Evolutionary conservation across 2,113 vertebrate species (phyloP).

Genomic region (Rhizomys pruinosus): DNA sequence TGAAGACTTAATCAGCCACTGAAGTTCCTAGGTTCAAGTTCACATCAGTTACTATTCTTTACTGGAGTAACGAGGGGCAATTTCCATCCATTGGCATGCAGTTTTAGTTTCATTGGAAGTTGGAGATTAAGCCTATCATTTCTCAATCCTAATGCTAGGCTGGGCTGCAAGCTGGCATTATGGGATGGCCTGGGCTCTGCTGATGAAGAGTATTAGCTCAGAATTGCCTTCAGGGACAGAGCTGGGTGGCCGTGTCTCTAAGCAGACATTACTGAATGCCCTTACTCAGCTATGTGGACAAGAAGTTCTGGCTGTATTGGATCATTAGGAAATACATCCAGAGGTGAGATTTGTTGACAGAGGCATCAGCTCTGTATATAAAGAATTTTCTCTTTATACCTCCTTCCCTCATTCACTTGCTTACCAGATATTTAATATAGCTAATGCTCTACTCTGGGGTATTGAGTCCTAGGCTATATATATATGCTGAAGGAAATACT

Average conservation of each 20-base stretch:
- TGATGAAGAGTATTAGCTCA: background rate
- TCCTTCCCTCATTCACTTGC: background rate
- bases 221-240: background rate
- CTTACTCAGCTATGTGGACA: background rate
- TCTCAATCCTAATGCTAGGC: background rate
- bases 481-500: background rate
- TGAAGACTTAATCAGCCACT: constrained; percentile 60
- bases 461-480: background rate
- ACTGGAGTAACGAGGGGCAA: background rate
- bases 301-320: background rate
- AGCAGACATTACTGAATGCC: background rate
- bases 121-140: background rate
- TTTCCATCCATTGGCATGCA: background rate
- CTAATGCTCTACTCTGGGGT: background rate
- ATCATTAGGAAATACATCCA: background rate
- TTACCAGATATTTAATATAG: background rate
- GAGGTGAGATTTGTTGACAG: background rate
- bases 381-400: background rate
- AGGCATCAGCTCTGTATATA: background rate
- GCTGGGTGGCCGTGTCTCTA: background rate
- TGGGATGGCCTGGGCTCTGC: background rate
- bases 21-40: constrained; percentile 28
- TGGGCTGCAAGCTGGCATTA: background rate
- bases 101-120: background rate
- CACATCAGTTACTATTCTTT: background rate